Evolutionary conservation across 2,888 invertebrate species (phyloP).

Genomic region (Phengaris arion): DNA sequence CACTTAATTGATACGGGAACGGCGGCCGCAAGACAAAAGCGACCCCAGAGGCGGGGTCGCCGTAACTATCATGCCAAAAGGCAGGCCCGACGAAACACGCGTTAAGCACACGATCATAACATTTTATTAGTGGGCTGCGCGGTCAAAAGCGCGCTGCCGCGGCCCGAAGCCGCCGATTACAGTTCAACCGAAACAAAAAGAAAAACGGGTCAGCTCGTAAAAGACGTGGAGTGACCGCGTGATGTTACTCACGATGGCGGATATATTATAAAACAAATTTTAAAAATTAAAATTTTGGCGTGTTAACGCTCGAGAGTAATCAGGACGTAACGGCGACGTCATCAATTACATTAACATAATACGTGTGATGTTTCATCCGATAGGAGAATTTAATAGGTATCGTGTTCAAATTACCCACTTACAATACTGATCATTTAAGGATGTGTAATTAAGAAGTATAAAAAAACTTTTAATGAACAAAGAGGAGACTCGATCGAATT

Average conservation of each 20-base stretch:
- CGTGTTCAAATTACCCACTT: constrained; percentile 39
- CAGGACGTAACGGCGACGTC: constrained; percentile 30
- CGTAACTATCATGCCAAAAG: constrained; percentile 77
- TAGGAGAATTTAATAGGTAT: constrained; percentile 29
- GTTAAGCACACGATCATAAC: constrained; percentile 79
- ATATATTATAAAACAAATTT: constrained; percentile 7
- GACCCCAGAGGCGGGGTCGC: constrained; percentile 72
- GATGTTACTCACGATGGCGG: constrained; percentile 30
- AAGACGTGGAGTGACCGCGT: constrained; percentile 68
- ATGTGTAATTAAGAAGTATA: constrained; percentile 45
- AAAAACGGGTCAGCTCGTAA: constrained; percentile 75
- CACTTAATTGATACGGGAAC: constrained; percentile 73
- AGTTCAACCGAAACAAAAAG: constrained; percentile 73
- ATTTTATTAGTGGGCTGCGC: constrained; percentile 76
- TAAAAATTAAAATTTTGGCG: not conserved
- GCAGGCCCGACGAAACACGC: constrained; percentile 75
- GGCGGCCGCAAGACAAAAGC: constrained; percentile 65
- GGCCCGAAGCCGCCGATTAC: constrained; percentile 65
- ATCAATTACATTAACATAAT: constrained; percentile 26
- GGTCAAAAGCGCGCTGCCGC: constrained; percentile 76
- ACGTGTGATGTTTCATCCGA: constrained; percentile 17
- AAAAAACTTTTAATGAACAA: constrained; percentile 54
- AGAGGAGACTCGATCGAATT: constrained; percentile 77
- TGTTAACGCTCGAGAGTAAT: constrained; percentile 21
- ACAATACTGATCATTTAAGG: constrained; percentile 45